A percentile compares a stretch with the other conserved stretches of the same genome.
These are phyloP conservation scores for Blastobasis lacticolella DNA, from an alignment of 2,888 invertebrate species.

Conservation along the genomic window DNA sequence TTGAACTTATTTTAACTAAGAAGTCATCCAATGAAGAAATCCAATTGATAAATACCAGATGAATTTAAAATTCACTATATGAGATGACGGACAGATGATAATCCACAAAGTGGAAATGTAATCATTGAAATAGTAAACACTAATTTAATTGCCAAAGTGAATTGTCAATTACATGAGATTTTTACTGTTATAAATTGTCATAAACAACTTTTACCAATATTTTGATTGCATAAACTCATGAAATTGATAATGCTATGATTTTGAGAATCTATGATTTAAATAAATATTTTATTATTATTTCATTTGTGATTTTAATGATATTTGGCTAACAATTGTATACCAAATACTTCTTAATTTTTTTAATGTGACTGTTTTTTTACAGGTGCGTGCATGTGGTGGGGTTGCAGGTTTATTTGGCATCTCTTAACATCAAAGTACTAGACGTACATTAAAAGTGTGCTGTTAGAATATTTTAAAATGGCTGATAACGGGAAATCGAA, in stretches of 20 bases:
- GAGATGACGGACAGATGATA: constrained; percentile 50
- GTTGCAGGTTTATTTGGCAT: constrained; percentile 6
- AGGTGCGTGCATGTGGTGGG: no score
- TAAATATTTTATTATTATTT: constrained; percentile 10
- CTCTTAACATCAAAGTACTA: no score
- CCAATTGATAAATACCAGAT: constrained; percentile 20
- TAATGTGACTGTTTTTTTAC: constrained; percentile 34
- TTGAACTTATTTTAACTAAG: not conserved
- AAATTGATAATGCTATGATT: constrained; percentile 21
- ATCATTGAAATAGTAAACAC: constrained; percentile 64
- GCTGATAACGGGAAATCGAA: constrained; percentile 34
- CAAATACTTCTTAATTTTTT: not conserved
- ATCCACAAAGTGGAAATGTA: constrained; percentile 68
- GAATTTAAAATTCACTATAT: constrained; percentile 45
- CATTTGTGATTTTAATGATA: not conserved
- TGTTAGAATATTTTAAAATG: constrained; percentile 24
- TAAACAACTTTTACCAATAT: not conserved
- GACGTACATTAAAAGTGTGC: no score
- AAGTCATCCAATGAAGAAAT: constrained; percentile 11
- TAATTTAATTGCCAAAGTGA: constrained; percentile 30
- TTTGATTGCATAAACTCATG: constrained; percentile 14
- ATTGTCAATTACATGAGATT: constrained; percentile 49
- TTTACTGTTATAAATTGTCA: constrained; percentile 7
- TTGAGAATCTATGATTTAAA: constrained; percentile 9
- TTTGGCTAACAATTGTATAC: not conserved